Conservation (phyloP, 64 coral and sea anemone genomes). For the Montipora foliosa region DNA sequence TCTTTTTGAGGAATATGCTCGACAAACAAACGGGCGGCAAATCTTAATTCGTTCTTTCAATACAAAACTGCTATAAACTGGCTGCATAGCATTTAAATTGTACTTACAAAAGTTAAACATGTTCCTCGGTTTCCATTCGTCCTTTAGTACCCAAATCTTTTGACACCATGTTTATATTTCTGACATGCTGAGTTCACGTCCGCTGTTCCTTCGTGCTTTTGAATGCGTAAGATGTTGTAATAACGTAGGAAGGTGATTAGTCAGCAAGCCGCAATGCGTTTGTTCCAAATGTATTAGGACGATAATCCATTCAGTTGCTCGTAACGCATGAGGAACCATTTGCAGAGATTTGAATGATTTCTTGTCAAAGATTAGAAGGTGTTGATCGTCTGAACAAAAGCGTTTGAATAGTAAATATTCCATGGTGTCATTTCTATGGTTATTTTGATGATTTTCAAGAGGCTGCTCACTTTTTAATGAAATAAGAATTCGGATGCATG, state of each 20-base stretch:
- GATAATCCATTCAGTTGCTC: neutral
- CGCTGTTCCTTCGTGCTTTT: conserved; percentile 2
- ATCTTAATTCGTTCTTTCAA: too few relatives aligned
- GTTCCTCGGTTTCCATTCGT: neutral
- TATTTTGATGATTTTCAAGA: conserved; percentile 26
- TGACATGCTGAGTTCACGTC: neutral
- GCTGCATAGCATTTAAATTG: neutral
- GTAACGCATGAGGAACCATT: neutral
- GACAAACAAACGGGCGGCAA: conserved; percentile 10
- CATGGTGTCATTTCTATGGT: conserved; percentile 25
- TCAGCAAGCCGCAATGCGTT: neutral
- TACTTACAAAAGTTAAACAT: conserved; percentile 4
- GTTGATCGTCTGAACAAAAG: conserved; percentile 41
- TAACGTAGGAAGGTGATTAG: neutral
- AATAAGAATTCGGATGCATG: neutral
- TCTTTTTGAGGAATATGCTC: neutral
- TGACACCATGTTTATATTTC: neutral
- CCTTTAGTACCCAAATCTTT: neutral
- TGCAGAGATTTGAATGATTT: neutral
- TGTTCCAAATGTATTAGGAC: neutral
- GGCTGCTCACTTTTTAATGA: neutral
- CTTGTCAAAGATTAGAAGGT: conserved; percentile 31
- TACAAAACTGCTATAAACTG: too few relatives aligned
- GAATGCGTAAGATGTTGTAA: conserved; percentile 13
- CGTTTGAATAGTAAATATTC: conserved; percentile 23